Conservation (phyloP, 2,113 vertebrate genomes). For the Leuciscus idus region DNA sequence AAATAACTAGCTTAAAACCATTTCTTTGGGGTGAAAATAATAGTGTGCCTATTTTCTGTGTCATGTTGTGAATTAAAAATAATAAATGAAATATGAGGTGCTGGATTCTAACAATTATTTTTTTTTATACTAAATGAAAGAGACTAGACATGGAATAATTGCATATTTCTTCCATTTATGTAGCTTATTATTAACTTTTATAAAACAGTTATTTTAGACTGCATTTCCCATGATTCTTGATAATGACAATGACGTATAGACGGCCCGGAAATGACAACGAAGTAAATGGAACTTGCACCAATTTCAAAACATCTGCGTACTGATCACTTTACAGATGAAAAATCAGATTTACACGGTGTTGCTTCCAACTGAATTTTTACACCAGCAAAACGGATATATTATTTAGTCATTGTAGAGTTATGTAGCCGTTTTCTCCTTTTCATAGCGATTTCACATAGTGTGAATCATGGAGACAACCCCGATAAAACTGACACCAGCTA, state of each 20-base stretch:
- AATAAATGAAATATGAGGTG: background rate
- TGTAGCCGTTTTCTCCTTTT: background rate
- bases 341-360: background rate
- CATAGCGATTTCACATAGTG: background rate
- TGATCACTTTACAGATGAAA: background rate
- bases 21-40: too few species aligned
- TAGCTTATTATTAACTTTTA: too few species aligned
- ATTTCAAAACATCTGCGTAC: background rate
- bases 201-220: background rate
- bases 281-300: background rate
- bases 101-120: background rate
- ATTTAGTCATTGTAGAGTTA: background rate
- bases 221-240: conserved; percentile 19
- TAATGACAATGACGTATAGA: background rate
- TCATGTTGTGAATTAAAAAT: background rate
- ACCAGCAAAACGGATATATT: background rate
- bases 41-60: background rate
- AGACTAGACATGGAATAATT: too few species aligned
- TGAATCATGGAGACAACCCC: conserved; percentile 48
- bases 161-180: too few species aligned
- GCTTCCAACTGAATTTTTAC: background rate
- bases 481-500: background rate
- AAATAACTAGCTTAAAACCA: too few species aligned
- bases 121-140: background rate
- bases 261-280: background rate